These are phyloP conservation scores for Heterotilapia buettikoferi DNA, from an alignment of 2,113 vertebrate species.

Conservation along the genomic window DNA sequence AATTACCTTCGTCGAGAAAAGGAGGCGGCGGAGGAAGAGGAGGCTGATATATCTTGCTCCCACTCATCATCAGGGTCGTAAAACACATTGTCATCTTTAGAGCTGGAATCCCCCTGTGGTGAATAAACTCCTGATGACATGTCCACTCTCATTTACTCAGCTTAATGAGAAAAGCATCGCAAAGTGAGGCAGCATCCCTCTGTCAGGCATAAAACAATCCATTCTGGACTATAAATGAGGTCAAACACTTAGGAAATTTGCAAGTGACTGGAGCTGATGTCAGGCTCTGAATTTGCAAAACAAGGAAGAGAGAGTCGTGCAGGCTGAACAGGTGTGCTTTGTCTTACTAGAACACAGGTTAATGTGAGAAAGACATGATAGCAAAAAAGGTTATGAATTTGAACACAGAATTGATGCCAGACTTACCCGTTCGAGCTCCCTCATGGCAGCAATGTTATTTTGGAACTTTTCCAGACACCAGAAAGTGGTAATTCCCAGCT, in stretches of 20 bases:
- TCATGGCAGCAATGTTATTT: slow-evolving; percentile 86
- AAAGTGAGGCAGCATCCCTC: slow-evolving; percentile 18
- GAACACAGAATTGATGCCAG: background rate
- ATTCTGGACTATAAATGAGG: slow-evolving; percentile 39
- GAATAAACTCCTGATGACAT: slow-evolving; percentile 53
- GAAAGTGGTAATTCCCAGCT: slow-evolving; percentile 84
- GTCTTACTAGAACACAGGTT: background rate
- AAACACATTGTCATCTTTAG: slow-evolving; percentile 83
- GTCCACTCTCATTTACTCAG: slow-evolving; percentile 30
- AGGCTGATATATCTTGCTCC: slow-evolving; percentile 86
- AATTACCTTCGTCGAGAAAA: slow-evolving; percentile 87
- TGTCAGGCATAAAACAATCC: slow-evolving; percentile 27
- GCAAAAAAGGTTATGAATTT: background rate
- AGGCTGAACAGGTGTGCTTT: background rate
- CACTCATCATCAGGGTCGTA: slow-evolving; percentile 91
- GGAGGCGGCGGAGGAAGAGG: slow-evolving; percentile 57
- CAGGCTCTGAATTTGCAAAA: slow-evolving; percentile 6
- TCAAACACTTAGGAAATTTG: slow-evolving; percentile 12
- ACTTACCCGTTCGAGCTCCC: slow-evolving; percentile 87
- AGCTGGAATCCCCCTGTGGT: slow-evolving; percentile 72
- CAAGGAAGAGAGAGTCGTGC: background rate
- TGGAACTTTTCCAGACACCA: slow-evolving; percentile 95
- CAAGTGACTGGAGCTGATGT: background rate
- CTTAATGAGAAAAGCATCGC: slow-evolving; percentile 49
- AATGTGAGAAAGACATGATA: background rate